phyloP scores from a whole-genome alignment of 2,113 vertebrate genomes.

The Stercorarius parasiticus region DNA sequence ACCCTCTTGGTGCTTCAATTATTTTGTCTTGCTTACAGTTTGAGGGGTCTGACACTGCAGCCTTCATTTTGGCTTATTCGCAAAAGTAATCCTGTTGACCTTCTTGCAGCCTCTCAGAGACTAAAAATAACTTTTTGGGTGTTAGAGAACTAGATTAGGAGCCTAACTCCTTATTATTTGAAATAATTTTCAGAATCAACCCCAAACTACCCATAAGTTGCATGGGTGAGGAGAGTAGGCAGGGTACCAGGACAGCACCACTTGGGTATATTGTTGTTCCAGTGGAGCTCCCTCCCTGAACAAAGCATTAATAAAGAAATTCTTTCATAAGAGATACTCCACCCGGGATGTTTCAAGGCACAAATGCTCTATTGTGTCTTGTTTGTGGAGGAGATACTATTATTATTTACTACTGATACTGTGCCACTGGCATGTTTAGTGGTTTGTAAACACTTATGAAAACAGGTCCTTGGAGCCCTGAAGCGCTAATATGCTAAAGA shows the following conservation, averaged over 20 bases:
- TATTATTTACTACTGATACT: slow-evolving; percentile 33
- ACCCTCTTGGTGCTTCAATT: background rate
- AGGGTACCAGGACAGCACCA: background rate
- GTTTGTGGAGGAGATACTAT: slow-evolving; percentile 28
- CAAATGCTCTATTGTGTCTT: background rate
- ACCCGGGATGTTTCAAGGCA: background rate
- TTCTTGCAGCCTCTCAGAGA: background rate
- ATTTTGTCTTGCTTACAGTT: background rate
- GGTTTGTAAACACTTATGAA: background rate
- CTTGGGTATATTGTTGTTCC: background rate
- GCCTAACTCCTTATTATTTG: background rate
- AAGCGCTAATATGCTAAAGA: background rate
- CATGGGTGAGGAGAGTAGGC: background rate
- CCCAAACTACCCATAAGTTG: background rate
- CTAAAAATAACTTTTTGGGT: background rate
- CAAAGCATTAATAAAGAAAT: slow-evolving; percentile 55
- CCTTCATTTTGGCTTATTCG: background rate
- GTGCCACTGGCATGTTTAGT: background rate
- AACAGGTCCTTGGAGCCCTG: slow-evolving; percentile 8
- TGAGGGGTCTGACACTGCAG: background rate
- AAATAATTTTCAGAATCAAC: background rate
- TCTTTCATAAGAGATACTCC: slow-evolving; percentile 51
- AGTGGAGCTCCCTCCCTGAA: background rate
- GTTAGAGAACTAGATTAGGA: background rate
- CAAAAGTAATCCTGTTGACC: background rate